A percentile compares a stretch with the other conserved stretches of the same genome.
These are phyloP conservation scores for Diplogasteroides magnus DNA, from an alignment of 1,140 invertebrate genomes.

Conservation along the genomic window DNA sequence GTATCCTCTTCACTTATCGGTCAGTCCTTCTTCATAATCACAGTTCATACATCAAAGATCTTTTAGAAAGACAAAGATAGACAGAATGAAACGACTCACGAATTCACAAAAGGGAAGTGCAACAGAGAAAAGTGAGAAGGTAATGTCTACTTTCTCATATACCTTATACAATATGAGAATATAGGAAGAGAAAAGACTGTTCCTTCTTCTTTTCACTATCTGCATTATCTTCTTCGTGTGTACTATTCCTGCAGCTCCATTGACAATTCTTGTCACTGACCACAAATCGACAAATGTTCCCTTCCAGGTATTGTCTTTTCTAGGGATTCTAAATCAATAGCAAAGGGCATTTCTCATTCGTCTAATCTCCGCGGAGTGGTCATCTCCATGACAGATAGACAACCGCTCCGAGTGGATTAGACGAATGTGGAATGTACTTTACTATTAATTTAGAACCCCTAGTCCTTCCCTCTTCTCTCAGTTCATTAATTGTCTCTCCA, in stretches of 20 bases:
- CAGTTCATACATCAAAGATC: neutral
- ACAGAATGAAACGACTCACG: constrained; percentile 43
- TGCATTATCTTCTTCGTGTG: constrained; percentile 54
- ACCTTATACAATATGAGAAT: neutral
- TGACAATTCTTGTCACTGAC: constrained; percentile 53
- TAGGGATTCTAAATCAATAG: too few species aligned
- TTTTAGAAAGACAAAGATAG: constrained; percentile 44
- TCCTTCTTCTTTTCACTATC: constrained; percentile 51
- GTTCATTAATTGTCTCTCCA: too few species aligned
- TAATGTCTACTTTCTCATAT: constrained; percentile 1
- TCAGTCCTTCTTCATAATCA: neutral
- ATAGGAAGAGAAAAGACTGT: constrained; percentile 52
- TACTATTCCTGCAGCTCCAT: constrained; percentile 52
- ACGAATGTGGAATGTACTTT: too few species aligned
- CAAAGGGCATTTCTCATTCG: too few species aligned
- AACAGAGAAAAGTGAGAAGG: constrained; percentile 49
- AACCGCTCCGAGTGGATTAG: too few species aligned
- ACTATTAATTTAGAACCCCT: too few species aligned
- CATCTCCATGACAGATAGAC: too few species aligned
- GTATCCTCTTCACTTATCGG: constrained; percentile 50
- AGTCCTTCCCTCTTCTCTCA: too few species aligned
- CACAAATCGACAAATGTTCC: constrained; percentile 42
- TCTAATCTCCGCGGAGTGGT: too few species aligned
- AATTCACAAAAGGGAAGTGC: constrained; percentile 41
- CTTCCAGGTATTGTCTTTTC: constrained; percentile 38